Evolutionary conservation across 2,113 vertebrate genomes (phyloP), one percentile per base, ranked within the genome.

Genomic region (Apeltes quadracus): DNA sequence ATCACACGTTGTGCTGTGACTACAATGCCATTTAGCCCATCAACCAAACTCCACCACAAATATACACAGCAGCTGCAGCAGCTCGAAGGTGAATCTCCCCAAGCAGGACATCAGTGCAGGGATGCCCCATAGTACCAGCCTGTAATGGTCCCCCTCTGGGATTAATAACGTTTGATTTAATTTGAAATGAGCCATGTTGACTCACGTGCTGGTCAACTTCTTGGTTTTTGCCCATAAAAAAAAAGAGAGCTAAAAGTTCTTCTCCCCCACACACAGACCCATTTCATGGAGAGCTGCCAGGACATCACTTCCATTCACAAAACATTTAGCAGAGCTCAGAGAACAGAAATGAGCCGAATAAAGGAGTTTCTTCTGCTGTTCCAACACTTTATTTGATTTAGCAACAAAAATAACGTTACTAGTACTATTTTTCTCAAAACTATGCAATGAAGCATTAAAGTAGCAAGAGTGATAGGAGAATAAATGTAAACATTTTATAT

Each of bases 141-240:
- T 57, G 39, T 81, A 64, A 82, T 70, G 43, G 43, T 38, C 64
- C 61, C 58, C 80, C 65, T 75, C 59, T 81, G 78, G 90, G 82
- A 85, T 80, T 86, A 89, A 90, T 91, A 84, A 82, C 84, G 76
- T 79, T 78, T 84, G 77, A 87, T 90, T 88, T 79, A 76, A 91
- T 89, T 87, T 81, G 69, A 85, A 86, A 87, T 74, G 79, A 87
- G 77, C n/a, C 51, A 86, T 41, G 76, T 58, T 70, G 75, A 78
- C 79, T 69, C 53, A 23, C 64, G 13, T 23, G 22, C 6, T 16
- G 11, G 7, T 61, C 9, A 32, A 18, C 18, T 32, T 20, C 11
- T 5, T 68, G 68, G 32, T 62, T 63, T 53, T 23, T 44, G 41
- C 41, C 13, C 29, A 3, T n/a, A 29, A 34, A 22, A 9, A 46